These are phyloP conservation scores for Euura saliciscinereae DNA, from an alignment of 1,140 invertebrate genomes.

Conservation along the genomic window DNA sequence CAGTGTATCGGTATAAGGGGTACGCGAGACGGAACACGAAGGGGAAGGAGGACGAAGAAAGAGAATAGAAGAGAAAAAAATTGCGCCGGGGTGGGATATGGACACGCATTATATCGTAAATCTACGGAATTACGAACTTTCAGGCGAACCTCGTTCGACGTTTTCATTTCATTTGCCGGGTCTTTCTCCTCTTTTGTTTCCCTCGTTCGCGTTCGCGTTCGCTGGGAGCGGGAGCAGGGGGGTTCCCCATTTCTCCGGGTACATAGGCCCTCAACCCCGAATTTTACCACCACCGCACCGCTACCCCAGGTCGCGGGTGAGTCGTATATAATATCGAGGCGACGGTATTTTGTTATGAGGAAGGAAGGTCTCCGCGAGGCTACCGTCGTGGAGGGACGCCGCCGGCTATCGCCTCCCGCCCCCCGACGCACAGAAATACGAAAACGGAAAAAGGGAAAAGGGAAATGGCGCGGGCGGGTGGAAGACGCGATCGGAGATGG, in stretches of 20 bases:
- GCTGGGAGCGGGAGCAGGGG: neutral
- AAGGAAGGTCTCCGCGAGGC: too few relatives aligned
- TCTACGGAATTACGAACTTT: conserved; percentile 15
- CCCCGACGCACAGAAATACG: neutral
- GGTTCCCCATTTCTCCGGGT: too few relatives aligned
- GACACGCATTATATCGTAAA: conserved; percentile 13
- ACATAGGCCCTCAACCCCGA: neutral
- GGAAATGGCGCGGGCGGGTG: neutral
- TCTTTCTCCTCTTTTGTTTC: conserved; percentile 12
- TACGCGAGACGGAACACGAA: too few relatives aligned
- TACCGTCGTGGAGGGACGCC: neutral
- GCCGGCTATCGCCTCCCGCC: neutral
- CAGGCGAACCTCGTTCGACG: conserved; percentile 11
- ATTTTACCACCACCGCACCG: neutral
- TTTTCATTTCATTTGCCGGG: conserved; percentile 16
- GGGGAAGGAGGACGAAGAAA: neutral
- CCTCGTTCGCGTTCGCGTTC: neutral
- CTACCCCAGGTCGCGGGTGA: neutral
- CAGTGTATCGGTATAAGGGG: too few relatives aligned
- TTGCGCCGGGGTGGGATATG: neutral
- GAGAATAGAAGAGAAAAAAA: neutral
- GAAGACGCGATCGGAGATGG: neutral
- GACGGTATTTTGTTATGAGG: conserved; percentile 13
- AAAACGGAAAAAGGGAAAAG: neutral
- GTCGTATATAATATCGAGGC: conserved; percentile 14